A percentile compares a stretch with the other conserved stretches of the same genome.
phyloP scores from a whole-genome alignment of 2,888 invertebrate genomes.

The Automeris io region DNA sequence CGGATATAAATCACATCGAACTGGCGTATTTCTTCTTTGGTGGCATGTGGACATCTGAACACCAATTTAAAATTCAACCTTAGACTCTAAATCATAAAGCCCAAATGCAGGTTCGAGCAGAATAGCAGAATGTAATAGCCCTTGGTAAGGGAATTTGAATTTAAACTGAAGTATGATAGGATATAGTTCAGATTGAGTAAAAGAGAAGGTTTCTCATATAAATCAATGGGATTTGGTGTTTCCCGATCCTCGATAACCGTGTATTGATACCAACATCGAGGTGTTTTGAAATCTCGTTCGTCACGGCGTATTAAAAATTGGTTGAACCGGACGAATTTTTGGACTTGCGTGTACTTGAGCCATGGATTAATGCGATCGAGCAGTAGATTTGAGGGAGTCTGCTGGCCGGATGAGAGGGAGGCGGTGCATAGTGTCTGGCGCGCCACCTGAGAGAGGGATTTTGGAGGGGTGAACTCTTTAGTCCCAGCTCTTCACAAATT shows the following conservation, averaged over 20 bases:
- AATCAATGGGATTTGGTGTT: conserved; percentile 46
- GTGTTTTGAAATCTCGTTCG: conserved; percentile 45
- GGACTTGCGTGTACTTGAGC: conserved; percentile 10
- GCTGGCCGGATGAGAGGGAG: no score
- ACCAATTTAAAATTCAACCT: conserved; percentile 16
- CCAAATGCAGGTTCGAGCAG: conserved; percentile 5
- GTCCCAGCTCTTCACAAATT: no score
- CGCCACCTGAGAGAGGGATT: no score
- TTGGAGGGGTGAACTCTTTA: no score
- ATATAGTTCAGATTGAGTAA: no score
- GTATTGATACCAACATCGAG: conserved; percentile 38
- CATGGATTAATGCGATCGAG: not conserved
- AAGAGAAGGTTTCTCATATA: conserved; percentile 44
- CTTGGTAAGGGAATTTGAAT: conserved; percentile 12
- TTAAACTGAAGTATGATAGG: not conserved
- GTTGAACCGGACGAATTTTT: conserved; percentile 24
- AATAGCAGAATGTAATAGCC: conserved; percentile 6
- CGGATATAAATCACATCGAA: conserved; percentile 71
- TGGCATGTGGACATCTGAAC: conserved; percentile 47
- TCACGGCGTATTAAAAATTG: conserved; percentile 39
- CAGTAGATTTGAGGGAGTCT: no score
- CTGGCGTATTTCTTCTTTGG: conserved; percentile 70
- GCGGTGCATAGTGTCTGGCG: no score
- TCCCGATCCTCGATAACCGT: conserved; percentile 41
- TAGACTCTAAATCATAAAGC: conserved; percentile 2